Evolutionary conservation across 2,888 invertebrate species (phyloP).

Genomic region (Beris chalybata): DNA sequence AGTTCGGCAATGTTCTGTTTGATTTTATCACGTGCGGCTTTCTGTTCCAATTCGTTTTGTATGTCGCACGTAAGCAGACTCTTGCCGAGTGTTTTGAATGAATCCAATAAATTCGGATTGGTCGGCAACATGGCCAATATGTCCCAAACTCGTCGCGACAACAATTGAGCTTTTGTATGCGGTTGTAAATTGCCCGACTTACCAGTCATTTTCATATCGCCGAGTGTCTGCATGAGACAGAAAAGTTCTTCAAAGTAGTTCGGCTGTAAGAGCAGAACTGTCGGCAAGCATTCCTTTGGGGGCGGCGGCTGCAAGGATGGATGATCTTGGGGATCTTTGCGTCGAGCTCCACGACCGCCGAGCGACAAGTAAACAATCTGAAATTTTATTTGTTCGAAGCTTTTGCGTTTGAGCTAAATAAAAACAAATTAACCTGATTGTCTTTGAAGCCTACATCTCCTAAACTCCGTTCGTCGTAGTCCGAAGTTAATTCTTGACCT

Average conservation of each 20-base stretch:
- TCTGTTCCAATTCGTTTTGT: conserved; percentile 42
- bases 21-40: conserved; percentile 50
- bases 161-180: conserved; percentile 84
- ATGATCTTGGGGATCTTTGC: conserved; percentile 65
- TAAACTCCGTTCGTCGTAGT: conserved; percentile 88
- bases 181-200: conserved; percentile 65
- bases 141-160: conserved; percentile 93
- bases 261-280: conserved; percentile 78
- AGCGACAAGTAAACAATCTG: conserved; percentile 89
- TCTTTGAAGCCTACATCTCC: conserved; percentile 94
- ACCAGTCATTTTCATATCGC: conserved; percentile 79
- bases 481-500: conserved; percentile 89
- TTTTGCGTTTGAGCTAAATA: background rate
- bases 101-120: conserved; percentile 78
- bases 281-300: conserved; percentile 82
- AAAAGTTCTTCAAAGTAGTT: conserved; percentile 91
- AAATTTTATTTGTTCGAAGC: background rate
- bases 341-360: conserved; percentile 67
- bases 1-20: conserved; percentile 65
- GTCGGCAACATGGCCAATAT: conserved; percentile 89
- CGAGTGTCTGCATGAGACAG: conserved; percentile 85
- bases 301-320: conserved; percentile 86
- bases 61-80: conserved; percentile 56
- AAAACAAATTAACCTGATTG: conserved; percentile 66
- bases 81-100: conserved; percentile 70